phyloP scores from a whole-genome alignment of 2,888 invertebrate species.

The Chymomyza procnemis region DNA sequence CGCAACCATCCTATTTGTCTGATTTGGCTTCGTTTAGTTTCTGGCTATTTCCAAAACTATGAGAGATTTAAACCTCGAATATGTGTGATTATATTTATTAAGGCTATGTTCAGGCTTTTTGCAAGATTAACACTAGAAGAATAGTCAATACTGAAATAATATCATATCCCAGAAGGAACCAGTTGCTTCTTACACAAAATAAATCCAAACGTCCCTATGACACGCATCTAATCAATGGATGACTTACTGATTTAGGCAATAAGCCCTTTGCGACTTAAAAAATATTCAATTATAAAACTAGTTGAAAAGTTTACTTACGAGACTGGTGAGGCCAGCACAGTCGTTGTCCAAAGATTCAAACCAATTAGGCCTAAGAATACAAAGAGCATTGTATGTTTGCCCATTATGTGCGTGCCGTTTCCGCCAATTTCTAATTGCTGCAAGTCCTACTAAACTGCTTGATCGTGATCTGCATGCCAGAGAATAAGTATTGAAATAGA shows the following conservation, averaged over 20 bases:
- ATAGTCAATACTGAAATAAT: too few relatives aligned
- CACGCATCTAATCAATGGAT: neutral
- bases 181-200: too few relatives aligned
- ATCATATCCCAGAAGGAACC: too few relatives aligned
- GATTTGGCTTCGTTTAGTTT: too few relatives aligned
- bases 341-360: constrained; percentile 57
- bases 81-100: too few relatives aligned
- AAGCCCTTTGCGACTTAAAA: neutral
- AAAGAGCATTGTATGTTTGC: constrained; percentile 57
- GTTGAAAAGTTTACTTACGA: constrained; percentile 62
- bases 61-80: too few relatives aligned
- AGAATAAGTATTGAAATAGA: constrained; percentile 10
- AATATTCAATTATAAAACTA: neutral
- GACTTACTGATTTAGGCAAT: neutral
- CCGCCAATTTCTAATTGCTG: constrained; percentile 26
- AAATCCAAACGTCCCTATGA: neutral
- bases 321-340: constrained; percentile 57
- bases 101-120: too few relatives aligned
- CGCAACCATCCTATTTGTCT: too few relatives aligned
- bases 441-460: constrained; percentile 38
- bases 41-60: too few relatives aligned
- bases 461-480: constrained; percentile 24
- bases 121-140: too few relatives aligned
- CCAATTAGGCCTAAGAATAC: constrained; percentile 71
- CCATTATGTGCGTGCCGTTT: constrained; percentile 45